A percentile compares a stretch with the other conserved stretches of the same genome.
Evolutionary conservation across 1,140 invertebrate genomes (phyloP).

Genomic region (Solen grandis): DNA sequence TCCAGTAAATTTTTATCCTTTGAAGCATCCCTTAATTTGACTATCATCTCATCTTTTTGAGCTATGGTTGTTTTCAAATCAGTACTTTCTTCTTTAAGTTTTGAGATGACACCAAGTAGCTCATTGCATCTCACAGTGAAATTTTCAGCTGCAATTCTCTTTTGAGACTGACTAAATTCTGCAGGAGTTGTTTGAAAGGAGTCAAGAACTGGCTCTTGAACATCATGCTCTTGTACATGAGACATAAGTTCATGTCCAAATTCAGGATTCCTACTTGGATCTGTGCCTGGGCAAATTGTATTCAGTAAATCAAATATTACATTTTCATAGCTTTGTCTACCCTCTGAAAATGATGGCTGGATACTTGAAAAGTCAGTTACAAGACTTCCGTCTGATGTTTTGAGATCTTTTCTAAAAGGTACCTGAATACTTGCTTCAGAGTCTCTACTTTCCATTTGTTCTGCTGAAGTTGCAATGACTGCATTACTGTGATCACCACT

Average conservation of each 20-base stretch:
- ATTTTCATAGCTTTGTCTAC: slow-evolving; percentile 38
- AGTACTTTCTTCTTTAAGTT: slow-evolving; percentile 10
- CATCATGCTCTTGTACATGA: not conserved
- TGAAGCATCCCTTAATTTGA: not conserved
- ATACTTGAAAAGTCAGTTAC: not conserved
- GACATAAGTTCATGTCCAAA: too few species aligned
- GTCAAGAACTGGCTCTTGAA: not conserved
- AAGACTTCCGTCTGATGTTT: not conserved
- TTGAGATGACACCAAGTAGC: not conserved
- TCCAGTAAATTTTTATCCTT: slow-evolving; percentile 1
- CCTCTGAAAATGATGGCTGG: not conserved
- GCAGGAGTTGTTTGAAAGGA: not conserved
- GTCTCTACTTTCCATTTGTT: not conserved
- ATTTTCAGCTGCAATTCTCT: slow-evolving; percentile 4
- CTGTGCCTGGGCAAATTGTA: slow-evolving; percentile 41
- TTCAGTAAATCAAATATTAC: slow-evolving; percentile 44
- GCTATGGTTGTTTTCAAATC: not conserved
- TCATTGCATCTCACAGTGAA: not conserved
- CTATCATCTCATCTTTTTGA: not conserved
- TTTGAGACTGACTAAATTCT: slow-evolving; percentile 13
- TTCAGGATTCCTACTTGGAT: slow-evolving; percentile 25
- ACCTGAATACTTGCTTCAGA: too few species aligned
- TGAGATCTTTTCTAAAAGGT: slow-evolving; percentile 7
- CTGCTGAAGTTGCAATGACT: not conserved
- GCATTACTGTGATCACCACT: too few species aligned